phyloP scores from a whole-genome alignment of 2,113 vertebrate species.

The Carettochelys insculpta region DNA sequence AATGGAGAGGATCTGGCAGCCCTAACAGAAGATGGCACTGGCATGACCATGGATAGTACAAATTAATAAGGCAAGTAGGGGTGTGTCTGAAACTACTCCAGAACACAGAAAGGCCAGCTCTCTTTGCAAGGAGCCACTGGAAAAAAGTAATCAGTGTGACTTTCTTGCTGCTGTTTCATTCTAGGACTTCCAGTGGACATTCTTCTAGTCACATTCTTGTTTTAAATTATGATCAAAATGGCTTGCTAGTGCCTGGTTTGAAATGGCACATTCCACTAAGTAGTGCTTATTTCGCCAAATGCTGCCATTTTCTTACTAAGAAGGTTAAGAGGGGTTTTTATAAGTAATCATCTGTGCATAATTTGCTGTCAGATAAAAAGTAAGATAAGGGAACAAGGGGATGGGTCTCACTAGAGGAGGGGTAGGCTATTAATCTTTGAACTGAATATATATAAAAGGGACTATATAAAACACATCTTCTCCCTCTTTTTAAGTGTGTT shows the following conservation, averaged over 20 bases:
- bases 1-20: background rate
- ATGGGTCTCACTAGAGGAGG: background rate
- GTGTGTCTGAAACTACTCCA: background rate
- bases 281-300: background rate
- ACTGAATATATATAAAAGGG: slow-evolving; percentile 24
- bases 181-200: background rate
- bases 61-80: background rate
- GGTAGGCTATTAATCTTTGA: slow-evolving; percentile 7
- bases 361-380: background rate
- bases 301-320: background rate
- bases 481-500: too few species aligned
- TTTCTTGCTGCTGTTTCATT: background rate
- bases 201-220: background rate
- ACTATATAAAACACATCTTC: slow-evolving; percentile 7
- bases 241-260: rapidly evolving
- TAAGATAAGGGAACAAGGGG: background rate
- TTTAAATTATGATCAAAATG: background rate
- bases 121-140: background rate
- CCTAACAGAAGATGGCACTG: background rate
- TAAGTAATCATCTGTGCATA: background rate
- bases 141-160: background rate
- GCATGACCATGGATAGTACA: background rate
- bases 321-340: background rate
- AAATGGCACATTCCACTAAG: background rate
- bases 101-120: background rate